phyloP scores from a whole-genome alignment of 2,888 invertebrate genomes.

The Desoria tigrina region DNA sequence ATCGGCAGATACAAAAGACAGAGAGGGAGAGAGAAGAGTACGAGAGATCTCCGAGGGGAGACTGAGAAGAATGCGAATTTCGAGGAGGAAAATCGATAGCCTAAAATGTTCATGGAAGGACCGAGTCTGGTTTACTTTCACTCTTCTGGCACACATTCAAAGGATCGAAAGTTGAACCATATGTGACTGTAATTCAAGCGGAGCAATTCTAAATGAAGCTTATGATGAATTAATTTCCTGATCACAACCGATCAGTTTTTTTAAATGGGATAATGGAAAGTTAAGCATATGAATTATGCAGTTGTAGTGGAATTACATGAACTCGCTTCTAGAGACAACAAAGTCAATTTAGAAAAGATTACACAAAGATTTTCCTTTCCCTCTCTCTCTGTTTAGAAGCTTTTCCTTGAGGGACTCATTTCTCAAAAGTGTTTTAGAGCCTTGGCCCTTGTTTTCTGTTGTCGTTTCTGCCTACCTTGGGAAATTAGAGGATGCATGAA shows the following conservation, averaged over 20 bases:
- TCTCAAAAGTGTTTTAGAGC: slow-evolving; percentile 2
- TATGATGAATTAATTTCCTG: too few species aligned
- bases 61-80: slow-evolving; percentile 20
- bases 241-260: too few species aligned
- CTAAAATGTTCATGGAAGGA: slow-evolving; percentile 16
- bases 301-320: too few species aligned
- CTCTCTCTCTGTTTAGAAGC: too few species aligned
- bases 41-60: slow-evolving; percentile 11
- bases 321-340: too few species aligned
- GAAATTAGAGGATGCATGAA: not conserved
- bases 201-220: too few species aligned
- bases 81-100: slow-evolving; percentile 18
- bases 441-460: not conserved
- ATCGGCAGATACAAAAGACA: not conserved
- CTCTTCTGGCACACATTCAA: not conserved
- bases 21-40: not conserved
- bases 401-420: slow-evolving; percentile 1
- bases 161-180: not conserved
- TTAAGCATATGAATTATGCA: too few species aligned
- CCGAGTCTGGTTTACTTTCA: not conserved
- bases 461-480: not conserved
- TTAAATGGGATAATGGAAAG: too few species aligned
- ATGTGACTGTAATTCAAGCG: not conserved
- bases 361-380: too few species aligned
- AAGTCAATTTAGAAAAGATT: too few species aligned